phyloP scores from a whole-genome alignment of 1,140 invertebrate genomes.

The Macrobrachium rosenbergii region DNA sequence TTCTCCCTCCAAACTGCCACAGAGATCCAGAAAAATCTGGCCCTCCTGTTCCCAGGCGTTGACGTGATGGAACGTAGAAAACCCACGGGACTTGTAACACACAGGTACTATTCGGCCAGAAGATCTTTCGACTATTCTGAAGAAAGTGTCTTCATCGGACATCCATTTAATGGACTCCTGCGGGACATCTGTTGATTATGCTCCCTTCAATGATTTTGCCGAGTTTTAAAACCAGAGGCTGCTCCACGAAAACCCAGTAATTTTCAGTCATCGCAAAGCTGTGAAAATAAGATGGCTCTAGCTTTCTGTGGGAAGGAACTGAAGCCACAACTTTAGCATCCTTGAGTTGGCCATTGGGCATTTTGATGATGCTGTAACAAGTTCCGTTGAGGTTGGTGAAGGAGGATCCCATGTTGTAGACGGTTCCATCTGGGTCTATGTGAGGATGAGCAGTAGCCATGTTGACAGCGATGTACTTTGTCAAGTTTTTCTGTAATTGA shows the following conservation, averaged over 20 bases:
- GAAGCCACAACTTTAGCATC: slow-evolving; percentile 61
- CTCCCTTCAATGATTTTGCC: slow-evolving; percentile 40
- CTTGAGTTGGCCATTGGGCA: slow-evolving; percentile 34
- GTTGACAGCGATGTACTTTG: slow-evolving; percentile 66
- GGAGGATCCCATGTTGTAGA: slow-evolving; percentile 66
- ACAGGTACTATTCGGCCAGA: slow-evolving; percentile 70
- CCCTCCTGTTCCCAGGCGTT: slow-evolving; percentile 70
- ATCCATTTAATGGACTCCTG: slow-evolving; percentile 65
- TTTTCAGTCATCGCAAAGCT: slow-evolving; percentile 70
- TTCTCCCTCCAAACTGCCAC: slow-evolving; percentile 65
- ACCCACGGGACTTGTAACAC: slow-evolving; percentile 66
- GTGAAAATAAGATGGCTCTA: slow-evolving; percentile 68
- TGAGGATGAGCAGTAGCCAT: slow-evolving; percentile 69
- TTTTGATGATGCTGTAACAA: slow-evolving; percentile 37
- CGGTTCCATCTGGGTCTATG: slow-evolving; percentile 67
- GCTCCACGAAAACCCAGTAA: slow-evolving; percentile 69
- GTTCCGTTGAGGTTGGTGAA: slow-evolving; percentile 16
- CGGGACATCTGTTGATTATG: background rate
- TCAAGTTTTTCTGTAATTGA: slow-evolving; percentile 37
- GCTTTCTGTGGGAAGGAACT: slow-evolving; percentile 66
- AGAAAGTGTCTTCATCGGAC: slow-evolving; percentile 64
- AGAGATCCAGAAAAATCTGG: slow-evolving; percentile 69
- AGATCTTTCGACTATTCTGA: slow-evolving; percentile 71
- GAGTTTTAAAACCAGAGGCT: slow-evolving; percentile 66
- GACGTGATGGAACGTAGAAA: slow-evolving; percentile 70